Conservation (phyloP, 2,113 vertebrate genomes). For the Nipponia nippon region DNA sequence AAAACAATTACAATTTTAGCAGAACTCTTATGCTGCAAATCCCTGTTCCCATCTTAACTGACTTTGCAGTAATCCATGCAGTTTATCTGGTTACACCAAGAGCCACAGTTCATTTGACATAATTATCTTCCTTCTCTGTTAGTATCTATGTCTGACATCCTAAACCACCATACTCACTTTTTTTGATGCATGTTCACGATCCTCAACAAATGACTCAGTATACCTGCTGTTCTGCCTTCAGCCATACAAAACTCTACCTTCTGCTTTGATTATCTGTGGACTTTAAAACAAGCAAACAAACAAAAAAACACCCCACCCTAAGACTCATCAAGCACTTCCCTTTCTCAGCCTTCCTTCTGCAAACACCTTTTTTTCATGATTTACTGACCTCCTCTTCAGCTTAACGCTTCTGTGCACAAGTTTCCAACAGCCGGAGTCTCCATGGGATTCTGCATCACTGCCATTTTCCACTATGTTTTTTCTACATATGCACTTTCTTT, state of each 20-base stretch:
- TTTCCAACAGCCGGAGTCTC: not conserved
- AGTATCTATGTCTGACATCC: not conserved
- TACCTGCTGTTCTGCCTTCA: not conserved
- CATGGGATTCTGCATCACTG: not conserved
- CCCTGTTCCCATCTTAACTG: not conserved
- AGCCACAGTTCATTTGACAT: not conserved
- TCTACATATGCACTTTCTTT: not conserved
- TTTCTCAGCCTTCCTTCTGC: not conserved
- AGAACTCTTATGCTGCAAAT: not conserved
- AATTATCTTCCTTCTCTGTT: not conserved
- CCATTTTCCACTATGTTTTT: not conserved
- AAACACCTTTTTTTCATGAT: not conserved
- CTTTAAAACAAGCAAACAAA: not conserved
- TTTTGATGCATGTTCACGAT: fast-evolving
- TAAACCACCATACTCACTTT: not conserved
- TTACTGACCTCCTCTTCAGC: not conserved
- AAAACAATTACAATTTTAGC: not conserved
- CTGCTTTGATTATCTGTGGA: not conserved
- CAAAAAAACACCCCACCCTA: fast-evolving
- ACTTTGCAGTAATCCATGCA: not conserved
- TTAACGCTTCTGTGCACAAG: not conserved
- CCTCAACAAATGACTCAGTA: fast-evolving
- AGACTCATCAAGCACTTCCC: not conserved
- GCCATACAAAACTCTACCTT: not conserved
- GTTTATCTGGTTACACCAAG: not conserved